Base-by-base conservation (phyloP, 1,140 invertebrate species). In the Drosophila asahinai region DNA sequence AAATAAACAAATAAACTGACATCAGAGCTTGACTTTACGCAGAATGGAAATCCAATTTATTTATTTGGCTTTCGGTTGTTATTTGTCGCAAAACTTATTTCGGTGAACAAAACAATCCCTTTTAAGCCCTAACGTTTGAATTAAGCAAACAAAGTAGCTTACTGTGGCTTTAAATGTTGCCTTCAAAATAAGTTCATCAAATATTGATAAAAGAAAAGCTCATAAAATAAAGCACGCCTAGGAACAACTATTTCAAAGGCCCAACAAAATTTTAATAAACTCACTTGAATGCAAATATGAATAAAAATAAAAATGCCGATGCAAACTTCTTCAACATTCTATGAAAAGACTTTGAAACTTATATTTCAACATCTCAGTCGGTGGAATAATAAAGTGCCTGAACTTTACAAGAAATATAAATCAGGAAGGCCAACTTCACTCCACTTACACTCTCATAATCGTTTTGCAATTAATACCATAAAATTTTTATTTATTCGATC, bases 371-470 rank as follows among this genome's bases (percentile, higher is more conserved):
- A 52, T 30, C 54, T 48, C 54, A 45, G 19, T 60, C 9, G 42
- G 58, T n/a, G 14, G 12, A 48, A 36, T 36, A 58, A 47, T 12
- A 27, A 71, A 49, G 64, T 40, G 19, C 19, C 11, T 47, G 3
- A 45, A 68, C 64, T 55, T 68, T 42, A 15, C 15, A 43, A 27
- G 54, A 43, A 43, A 43, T 58, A 52, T 73, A 73, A 61, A 73
- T 73, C 67, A 66, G n/a, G 11, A 19, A 6, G 22, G 8, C 19
- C 43, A 73, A 73, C 45, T 43, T 73, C 30, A 61, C 43, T 52
- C n/a, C 54, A 73, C 70, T 73, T 73, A 73, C 68, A 73, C 55
- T 58, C 33, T 38, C 54, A 73, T 73, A 73, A 73, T 73, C 67
- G 67, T 73, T 73, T 33, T 14, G 48, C 70, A 73, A 73, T 73